Evolutionary conservation across 2,113 vertebrate genomes (phyloP).

Genomic region (Platichthys stellatus): DNA sequence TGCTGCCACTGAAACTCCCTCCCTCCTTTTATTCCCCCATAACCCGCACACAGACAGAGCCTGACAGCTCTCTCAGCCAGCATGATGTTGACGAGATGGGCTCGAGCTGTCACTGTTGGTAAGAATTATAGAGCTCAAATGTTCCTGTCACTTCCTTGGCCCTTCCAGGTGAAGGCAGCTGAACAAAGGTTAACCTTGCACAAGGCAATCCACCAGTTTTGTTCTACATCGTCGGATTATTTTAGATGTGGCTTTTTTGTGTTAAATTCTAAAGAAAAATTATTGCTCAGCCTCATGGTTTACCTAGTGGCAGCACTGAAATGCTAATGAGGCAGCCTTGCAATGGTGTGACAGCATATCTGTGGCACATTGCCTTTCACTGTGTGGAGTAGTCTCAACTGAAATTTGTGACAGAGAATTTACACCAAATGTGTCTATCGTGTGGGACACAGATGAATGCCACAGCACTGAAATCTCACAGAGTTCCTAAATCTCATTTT

Average conservation of each 20-base stretch:
- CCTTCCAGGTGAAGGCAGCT: constrained; percentile 45
- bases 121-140: constrained; percentile 67
- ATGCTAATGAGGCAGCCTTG: constrained; percentile 15
- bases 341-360: neutral
- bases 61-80: constrained; percentile 59
- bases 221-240: neutral
- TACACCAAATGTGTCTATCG: neutral
- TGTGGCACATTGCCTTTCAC: neutral
- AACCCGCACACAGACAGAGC: constrained; percentile 1
- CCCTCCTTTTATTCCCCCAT: neutral
- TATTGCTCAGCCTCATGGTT: neutral
- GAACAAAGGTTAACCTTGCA: constrained; percentile 14
- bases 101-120: constrained; percentile 5
- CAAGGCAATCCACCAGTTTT: constrained; percentile 8
- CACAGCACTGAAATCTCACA: neutral
- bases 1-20: neutral
- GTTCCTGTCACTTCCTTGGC: constrained; percentile 56
- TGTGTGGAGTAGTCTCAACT: neutral
- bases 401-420: constrained; percentile 3
- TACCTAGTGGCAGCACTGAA: constrained; percentile 6
- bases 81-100: constrained; percentile 48
- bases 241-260: neutral
- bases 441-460: constrained; percentile 9
- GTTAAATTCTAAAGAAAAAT: constrained; percentile 11
- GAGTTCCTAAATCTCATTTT: neutral